A percentile compares a stretch with the other conserved stretches of the same genome.
phyloP scores from a whole-genome alignment of 2,888 invertebrate species.

The Amphimallon solstitiale region DNA sequence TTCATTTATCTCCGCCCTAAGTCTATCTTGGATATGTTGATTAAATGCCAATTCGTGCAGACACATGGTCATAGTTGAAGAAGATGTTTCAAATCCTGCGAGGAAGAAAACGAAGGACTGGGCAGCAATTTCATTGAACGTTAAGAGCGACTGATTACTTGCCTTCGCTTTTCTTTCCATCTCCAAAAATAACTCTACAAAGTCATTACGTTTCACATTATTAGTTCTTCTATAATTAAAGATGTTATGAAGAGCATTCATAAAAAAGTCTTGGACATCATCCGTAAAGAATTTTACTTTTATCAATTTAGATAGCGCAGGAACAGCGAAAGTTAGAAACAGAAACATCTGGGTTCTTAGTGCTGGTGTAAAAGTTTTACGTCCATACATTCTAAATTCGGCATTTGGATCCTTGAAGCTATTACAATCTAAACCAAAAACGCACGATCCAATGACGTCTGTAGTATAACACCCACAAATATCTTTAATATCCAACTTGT shows the following conservation, averaged over 20 bases:
- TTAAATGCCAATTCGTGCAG: slow-evolving; percentile 6
- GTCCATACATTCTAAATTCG: slow-evolving; percentile 56
- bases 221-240: not conserved
- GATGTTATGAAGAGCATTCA: not conserved
- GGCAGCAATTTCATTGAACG: slow-evolving; percentile 1
- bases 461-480: slow-evolving; percentile 68
- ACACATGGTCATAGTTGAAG: not conserved
- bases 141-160: not conserved
- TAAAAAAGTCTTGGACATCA: not conserved
- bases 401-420: slow-evolving; percentile 66
- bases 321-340: slow-evolving; percentile 7
- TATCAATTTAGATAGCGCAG: not conserved
- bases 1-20: not conserved
- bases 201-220: not conserved
- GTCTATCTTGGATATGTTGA: slow-evolving; percentile 4
- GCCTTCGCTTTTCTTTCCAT: slow-evolving; percentile 1
- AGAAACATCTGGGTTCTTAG: not conserved
- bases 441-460: slow-evolving; percentile 70
- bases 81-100: slow-evolving; percentile 6
- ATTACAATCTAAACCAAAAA: slow-evolving; percentile 70
- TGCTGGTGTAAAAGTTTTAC: slow-evolving; percentile 35
- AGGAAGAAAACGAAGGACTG: slow-evolving; percentile 7
- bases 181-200: slow-evolving; percentile 6
- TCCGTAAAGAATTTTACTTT: not conserved
- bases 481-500: slow-evolving; percentile 58